Conservation (phyloP, 2,888 invertebrate species). For the Nymphalis urticae region DNA sequence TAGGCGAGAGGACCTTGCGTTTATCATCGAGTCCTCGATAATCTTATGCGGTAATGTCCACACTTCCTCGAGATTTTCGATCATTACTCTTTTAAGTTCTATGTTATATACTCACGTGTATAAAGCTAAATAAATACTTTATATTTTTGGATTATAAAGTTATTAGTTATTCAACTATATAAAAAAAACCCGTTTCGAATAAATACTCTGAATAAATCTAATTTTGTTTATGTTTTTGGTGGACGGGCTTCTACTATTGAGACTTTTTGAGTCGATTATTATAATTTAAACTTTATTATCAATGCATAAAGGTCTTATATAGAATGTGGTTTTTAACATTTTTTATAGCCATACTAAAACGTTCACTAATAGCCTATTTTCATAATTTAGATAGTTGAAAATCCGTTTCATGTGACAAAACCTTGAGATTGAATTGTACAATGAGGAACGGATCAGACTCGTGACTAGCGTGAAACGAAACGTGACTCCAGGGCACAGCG, state of each 20-base stretch:
- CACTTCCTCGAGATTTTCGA: not conserved
- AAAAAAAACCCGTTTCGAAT: too few relatives aligned
- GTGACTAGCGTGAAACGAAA: constrained; percentile 21
- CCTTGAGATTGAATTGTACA: constrained; percentile 2
- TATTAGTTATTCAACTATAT: too few relatives aligned
- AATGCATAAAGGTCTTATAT: too few relatives aligned
- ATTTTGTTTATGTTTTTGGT: too few relatives aligned
- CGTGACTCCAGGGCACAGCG: constrained; percentile 13
- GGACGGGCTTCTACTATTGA: too few relatives aligned
- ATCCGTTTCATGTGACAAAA: constrained; percentile 12
- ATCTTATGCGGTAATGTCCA: not conserved
- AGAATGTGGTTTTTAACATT: too few relatives aligned
- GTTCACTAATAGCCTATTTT: not conserved
- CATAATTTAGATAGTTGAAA: constrained; percentile 1
- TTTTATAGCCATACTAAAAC: not conserved
- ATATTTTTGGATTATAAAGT: too few relatives aligned
- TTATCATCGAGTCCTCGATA: not conserved
- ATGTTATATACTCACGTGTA: too few relatives aligned
- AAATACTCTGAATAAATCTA: too few relatives aligned
- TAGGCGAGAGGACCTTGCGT: not conserved
- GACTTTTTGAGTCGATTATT: too few relatives aligned
- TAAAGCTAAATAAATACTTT: too few relatives aligned
- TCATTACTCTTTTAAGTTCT: not conserved
- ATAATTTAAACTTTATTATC: too few relatives aligned
- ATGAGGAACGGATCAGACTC: constrained; percentile 11